Percentiles rank a stretch among this genome's conserved stretches.
Evolutionary conservation across 2,888 invertebrate genomes (phyloP).

Genomic region (Dryadula phaetusa): DNA sequence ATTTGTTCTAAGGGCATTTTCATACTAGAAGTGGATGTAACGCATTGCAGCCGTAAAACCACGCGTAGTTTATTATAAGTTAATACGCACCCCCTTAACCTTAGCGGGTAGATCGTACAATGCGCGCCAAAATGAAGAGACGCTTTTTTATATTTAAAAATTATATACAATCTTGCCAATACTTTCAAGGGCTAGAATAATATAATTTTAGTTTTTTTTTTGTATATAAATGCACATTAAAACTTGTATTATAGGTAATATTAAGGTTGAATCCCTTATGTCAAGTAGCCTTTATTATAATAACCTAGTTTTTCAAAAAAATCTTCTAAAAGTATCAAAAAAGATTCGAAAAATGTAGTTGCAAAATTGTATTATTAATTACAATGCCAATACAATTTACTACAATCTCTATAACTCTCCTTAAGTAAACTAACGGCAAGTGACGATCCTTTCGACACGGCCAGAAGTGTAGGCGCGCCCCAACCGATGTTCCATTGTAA

Average conservation of each 20-base stretch:
- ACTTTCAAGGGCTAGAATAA: too few relatives aligned
- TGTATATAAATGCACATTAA: too few relatives aligned
- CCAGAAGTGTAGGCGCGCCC: conserved; percentile 59
- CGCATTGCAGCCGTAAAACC: conserved; percentile 68
- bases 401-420: neutral
- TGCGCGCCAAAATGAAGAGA: conserved; percentile 48
- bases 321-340: too few relatives aligned
- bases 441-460: conserved; percentile 34
- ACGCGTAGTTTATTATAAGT: conserved; percentile 80
- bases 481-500: conserved; percentile 64
- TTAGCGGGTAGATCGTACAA: conserved; percentile 61
- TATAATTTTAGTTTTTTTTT: too few relatives aligned
- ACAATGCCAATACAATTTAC: too few relatives aligned
- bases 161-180: neutral
- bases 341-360: too few relatives aligned
- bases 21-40: conserved; percentile 48
- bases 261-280: too few relatives aligned
- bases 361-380: too few relatives aligned
- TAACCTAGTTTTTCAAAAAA: too few relatives aligned
- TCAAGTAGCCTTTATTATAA: too few relatives aligned
- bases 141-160: too few relatives aligned
- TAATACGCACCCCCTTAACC: conserved; percentile 74
- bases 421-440: neutral
- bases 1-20: conserved; percentile 49
- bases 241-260: too few relatives aligned